These are phyloP conservation scores for Zoroaster sp. DNA, from an alignment of 53 echinoderm and acorn worm species.

Conservation along the genomic window DNA sequence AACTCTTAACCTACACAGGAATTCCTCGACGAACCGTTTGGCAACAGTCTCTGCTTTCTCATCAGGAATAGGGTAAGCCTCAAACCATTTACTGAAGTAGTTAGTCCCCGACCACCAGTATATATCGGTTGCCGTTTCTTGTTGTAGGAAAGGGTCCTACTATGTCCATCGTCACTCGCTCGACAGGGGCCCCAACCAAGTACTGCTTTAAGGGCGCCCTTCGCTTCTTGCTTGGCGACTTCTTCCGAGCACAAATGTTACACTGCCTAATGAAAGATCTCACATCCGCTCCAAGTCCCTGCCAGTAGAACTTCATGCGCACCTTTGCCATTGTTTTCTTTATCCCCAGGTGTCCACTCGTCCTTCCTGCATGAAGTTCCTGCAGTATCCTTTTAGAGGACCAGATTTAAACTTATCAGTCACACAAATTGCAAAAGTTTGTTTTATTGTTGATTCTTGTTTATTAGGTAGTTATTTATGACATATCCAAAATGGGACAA, in stretches of 20 bases:
- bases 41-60: too few species aligned
- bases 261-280: conserved; percentile 7
- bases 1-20: neutral
- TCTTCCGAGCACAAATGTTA: conserved; percentile 1
- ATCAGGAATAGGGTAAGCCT: too few species aligned
- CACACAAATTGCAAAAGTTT: too few species aligned
- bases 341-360: too few species aligned
- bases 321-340: conserved; percentile 45
- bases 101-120: neutral
- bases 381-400: too few species aligned
- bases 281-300: neutral
- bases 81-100: neutral
- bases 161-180: conserved; percentile 42
- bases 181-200: neutral
- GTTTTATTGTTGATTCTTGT: too few species aligned
- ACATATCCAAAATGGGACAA: too few species aligned
- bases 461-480: too few species aligned
- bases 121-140: neutral
- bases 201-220: conserved; percentile 13
- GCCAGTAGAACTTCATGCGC: conserved; percentile 27
- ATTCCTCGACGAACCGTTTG: neutral
- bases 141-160: neutral
- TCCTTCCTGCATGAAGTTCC: too few species aligned
- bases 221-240: neutral
- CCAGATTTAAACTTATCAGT: too few species aligned